Evolutionary conservation across 2,797 vertebrate species (phyloP).

Genomic region (Remorina albescens): DNA sequence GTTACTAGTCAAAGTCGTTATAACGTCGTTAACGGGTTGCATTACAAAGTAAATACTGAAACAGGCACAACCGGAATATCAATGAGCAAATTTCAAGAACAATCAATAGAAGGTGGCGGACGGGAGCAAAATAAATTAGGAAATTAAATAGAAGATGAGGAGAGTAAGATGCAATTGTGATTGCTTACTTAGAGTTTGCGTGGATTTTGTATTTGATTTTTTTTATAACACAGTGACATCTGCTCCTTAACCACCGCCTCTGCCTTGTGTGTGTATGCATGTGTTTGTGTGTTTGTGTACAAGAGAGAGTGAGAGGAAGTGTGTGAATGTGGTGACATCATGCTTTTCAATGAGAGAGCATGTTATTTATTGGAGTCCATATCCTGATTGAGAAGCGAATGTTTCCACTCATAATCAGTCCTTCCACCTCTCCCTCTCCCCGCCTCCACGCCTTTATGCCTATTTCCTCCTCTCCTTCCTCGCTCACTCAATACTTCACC

Average conservation of each 20-base stretch:
- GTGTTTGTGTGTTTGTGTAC: background rate
- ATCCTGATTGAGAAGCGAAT: slow-evolving; percentile 74
- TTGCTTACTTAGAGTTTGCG: slow-evolving; percentile 11
- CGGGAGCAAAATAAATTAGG: background rate
- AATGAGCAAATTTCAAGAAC: slow-evolving; percentile 34
- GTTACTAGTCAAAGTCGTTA: slow-evolving; percentile 28
- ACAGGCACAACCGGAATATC: slow-evolving; percentile 32
- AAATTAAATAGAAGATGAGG: slow-evolving; percentile 13
- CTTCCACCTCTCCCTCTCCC: slow-evolving; percentile 26
- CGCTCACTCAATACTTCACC: background rate
- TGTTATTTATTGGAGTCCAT: slow-evolving; percentile 77
- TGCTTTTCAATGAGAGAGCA: slow-evolving; percentile 57
- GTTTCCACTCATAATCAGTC: slow-evolving; percentile 66
- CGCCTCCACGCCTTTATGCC: slow-evolving; percentile 1
- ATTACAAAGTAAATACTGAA: slow-evolving; percentile 43
- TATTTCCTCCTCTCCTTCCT: background rate
- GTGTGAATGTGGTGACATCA: slow-evolving; percentile 61
- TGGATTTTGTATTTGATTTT: background rate
- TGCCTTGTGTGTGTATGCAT: background rate
- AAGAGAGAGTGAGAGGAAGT: background rate
- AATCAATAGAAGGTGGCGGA: background rate
- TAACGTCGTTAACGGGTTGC: slow-evolving; percentile 29
- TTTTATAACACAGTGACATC: background rate
- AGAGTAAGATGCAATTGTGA: slow-evolving; percentile 9
- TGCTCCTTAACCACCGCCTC: background rate